Evolutionary conservation across 2,888 invertebrate species (phyloP), one percentile per base, ranked within the genome.

Genomic region (Desoria tigrina): DNA sequence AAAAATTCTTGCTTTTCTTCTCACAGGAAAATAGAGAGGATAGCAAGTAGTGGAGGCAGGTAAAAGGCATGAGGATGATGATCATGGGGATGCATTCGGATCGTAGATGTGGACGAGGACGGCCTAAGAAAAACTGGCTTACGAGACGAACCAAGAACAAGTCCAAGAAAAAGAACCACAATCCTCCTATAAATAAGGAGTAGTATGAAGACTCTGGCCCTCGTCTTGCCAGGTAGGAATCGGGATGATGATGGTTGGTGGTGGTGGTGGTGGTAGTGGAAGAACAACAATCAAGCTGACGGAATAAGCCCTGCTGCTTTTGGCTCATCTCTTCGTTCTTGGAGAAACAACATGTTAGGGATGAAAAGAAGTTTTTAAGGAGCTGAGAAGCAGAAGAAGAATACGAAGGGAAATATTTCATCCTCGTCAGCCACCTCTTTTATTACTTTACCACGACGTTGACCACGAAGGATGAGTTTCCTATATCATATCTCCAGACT

Each of bases 351-450:
- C 23, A 26, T 51, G 24, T 51, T 21, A 58, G 18, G 24, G 26
- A 58, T 3, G 27, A 37, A 56, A 39, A 37, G 39, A 55, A 55
- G 32, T 32, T 55, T 27, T 23, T 9, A 6, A 23, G n/a, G 14
- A 7, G 9, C 16, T 39, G 39, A 16, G 39, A 39, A 16, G 16
- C 23, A 57, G 42, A 24, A 45, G 24, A 24, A 45, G 58, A 58
- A 32, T 32, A 32, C 4, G 32, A 4, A 32, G 32, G 11, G 11
- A 11, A 58, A 58, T 58, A 58, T 58, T 58, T 49, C 39, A 57
- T 45, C 58, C 24, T 58, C 28, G n/a, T 18, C 42, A 57, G 57
- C 57, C 57, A 57, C 57, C 57, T 58, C 42, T 45, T 58, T 58
- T 58, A 58, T 58, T 42, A 45, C 39, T 42, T 42, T 28, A 37